Evolutionary conservation across 1,140 invertebrate species (phyloP).

Genomic region (Caenorhabditis inopinata): DNA sequence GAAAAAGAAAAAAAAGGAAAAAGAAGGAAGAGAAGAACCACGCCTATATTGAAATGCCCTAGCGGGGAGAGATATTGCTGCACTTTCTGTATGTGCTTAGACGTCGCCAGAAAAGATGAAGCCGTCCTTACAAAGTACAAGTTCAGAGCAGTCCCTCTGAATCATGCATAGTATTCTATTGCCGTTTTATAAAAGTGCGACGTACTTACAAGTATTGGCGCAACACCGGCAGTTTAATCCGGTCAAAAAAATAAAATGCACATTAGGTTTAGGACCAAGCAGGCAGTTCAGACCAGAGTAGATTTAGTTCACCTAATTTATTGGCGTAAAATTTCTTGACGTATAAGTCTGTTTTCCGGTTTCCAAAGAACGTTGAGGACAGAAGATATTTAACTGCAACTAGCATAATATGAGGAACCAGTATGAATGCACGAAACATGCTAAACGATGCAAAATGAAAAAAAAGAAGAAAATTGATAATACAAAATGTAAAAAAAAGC

Average conservation of each 20-base stretch:
- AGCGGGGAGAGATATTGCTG: neutral
- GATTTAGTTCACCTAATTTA: neutral
- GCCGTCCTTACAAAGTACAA: neutral
- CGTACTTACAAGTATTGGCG: neutral
- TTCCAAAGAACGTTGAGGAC: neutral
- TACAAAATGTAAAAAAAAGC: too few relatives aligned
- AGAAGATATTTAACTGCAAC: neutral
- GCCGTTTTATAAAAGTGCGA: too few relatives aligned
- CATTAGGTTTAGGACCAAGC: too few relatives aligned
- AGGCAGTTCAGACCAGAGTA: too few relatives aligned
- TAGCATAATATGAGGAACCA: slow-evolving; percentile 2
- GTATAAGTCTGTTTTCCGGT: neutral
- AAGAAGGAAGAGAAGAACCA: neutral
- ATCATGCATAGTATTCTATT: neutral
- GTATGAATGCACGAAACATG: neutral
- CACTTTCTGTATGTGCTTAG: neutral
- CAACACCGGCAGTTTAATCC: neutral
- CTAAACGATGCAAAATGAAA: too few relatives aligned
- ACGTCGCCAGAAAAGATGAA: neutral
- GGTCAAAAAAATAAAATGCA: too few relatives aligned
- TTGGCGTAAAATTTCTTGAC: neutral
- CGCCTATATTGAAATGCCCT: slow-evolving; percentile 10
- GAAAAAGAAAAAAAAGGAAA: neutral
- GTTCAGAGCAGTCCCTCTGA: slow-evolving; percentile 1
- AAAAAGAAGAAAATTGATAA: too few relatives aligned